Conservation (phyloP, 2,797 vertebrate genomes). For the Tadarida brasiliensis region DNA sequence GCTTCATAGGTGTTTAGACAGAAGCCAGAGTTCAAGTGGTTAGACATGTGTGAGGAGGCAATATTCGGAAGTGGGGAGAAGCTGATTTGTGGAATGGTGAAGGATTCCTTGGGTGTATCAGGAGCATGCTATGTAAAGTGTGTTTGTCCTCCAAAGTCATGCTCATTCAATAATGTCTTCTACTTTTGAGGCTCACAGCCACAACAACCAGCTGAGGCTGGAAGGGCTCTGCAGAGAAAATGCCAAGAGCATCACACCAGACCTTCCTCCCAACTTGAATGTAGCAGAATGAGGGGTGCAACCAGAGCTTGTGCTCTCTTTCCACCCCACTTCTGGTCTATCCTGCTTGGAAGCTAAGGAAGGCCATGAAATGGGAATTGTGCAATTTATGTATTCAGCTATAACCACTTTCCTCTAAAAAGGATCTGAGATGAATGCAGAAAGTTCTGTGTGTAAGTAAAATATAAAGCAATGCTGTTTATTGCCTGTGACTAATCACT, state of each 20-base stretch:
- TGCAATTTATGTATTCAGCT: not conserved
- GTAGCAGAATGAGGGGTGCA: not conserved
- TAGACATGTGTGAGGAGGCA: not conserved
- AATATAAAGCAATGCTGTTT: not conserved
- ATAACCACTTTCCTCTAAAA: not conserved
- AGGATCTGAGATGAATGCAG: not conserved
- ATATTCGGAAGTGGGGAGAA: not conserved
- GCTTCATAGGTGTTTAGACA: not conserved
- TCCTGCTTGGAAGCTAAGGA: not conserved
- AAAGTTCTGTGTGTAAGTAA: not conserved
- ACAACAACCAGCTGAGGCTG: not conserved
- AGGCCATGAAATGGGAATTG: not conserved
- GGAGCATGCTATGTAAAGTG: not conserved
- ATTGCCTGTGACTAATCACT: not conserved
- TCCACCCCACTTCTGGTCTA: not conserved
- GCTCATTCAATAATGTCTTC: not conserved
- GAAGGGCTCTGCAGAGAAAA: not conserved
- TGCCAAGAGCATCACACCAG: accelerated
- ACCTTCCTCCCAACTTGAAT: not conserved
- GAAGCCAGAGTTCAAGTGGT: not conserved
- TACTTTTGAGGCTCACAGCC: not conserved
- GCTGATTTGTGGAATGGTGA: not conserved
- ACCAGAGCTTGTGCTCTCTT: not conserved
- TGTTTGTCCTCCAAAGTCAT: not conserved
- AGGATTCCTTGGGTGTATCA: not conserved